Base-by-base conservation (phyloP, 2,113 vertebrate species). In the Hipposideros armiger region DNA sequence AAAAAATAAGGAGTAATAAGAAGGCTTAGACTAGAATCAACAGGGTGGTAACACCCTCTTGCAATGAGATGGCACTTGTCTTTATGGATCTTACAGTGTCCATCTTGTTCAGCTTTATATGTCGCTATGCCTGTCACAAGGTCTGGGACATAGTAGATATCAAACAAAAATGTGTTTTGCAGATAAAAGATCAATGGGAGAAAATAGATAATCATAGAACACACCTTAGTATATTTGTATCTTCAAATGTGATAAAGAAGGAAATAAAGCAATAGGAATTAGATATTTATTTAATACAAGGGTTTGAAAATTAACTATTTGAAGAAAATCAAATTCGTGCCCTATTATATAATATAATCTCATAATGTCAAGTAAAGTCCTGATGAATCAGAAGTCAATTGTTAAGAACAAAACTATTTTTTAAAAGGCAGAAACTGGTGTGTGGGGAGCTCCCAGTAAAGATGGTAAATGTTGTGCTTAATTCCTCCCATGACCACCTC, bases 261-360 rank as follows among this genome's bases (percentile, higher is more conserved):
- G 22, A 92, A 95, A 73, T 42, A 84, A 54, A 92, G 50, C 24
- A 82, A 94, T n/a, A 76, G 17, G 28, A 90, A 70, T 66, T 60
- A 94, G 7, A 69, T 87, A 7, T 66, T 96, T 87, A 28, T 62
- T 93, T 80, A 88, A 87, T 30, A 32, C 11, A 74, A 45, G 16
- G 10, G 15, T 80, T 91, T 96, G n/a, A 32, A 62, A 94, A 96
- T 72, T 69, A 72, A 67, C 22, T 69, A 80, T 74, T 87, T 85
- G 60, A 47, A 97, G 60, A 88, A 96, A 92, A 92, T 82, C 54
- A 95, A 58, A 14, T 77, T 78, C 87, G 17, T 78, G 8, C 11
- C 17, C 16, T 70, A 56, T 80, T 90, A 95, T 52, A 84, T 72
- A 85, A 80, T 69, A 74, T 81, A 70, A 88, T 85, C 58, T 85